Evolutionary conservation across 2,113 vertebrate species (phyloP).

Genomic region (Aix galericulata): DNA sequence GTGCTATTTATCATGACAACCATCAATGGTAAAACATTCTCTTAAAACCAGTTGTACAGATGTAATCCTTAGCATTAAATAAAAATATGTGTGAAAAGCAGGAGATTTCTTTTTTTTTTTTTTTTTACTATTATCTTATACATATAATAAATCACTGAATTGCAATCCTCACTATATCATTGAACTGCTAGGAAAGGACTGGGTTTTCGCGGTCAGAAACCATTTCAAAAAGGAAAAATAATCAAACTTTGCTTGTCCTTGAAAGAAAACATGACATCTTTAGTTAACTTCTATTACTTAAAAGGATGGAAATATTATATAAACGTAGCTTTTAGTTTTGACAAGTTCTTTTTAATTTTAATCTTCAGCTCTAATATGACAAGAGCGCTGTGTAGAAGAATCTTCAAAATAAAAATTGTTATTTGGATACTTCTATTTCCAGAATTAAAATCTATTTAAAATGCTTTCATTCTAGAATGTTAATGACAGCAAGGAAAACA

Average conservation of each 20-base stretch:
- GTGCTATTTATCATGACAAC: background rate
- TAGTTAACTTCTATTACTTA: background rate
- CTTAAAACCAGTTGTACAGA: background rate
- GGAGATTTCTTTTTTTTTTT: background rate
- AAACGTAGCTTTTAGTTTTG: background rate
- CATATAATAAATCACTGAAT: background rate
- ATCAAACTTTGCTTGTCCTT: background rate
- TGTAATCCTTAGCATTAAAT: background rate
- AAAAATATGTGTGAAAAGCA: accelerated
- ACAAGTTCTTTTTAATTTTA: background rate
- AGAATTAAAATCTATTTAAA: background rate
- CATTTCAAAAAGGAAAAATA: background rate
- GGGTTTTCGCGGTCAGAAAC: background rate
- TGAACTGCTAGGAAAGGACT: background rate
- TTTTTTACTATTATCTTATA: background rate
- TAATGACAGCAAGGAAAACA: background rate
- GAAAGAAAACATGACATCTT: background rate
- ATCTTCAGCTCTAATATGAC: background rate
- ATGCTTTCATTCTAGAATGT: background rate
- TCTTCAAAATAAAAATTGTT: background rate
- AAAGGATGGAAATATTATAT: background rate
- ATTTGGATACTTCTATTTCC: background rate
- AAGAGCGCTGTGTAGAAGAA: background rate
- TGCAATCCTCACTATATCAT: background rate
- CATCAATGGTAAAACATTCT: background rate